These are phyloP conservation scores for Cephonodes hylas DNA, from an alignment of 2,888 invertebrate species.

Conservation along the genomic window DNA sequence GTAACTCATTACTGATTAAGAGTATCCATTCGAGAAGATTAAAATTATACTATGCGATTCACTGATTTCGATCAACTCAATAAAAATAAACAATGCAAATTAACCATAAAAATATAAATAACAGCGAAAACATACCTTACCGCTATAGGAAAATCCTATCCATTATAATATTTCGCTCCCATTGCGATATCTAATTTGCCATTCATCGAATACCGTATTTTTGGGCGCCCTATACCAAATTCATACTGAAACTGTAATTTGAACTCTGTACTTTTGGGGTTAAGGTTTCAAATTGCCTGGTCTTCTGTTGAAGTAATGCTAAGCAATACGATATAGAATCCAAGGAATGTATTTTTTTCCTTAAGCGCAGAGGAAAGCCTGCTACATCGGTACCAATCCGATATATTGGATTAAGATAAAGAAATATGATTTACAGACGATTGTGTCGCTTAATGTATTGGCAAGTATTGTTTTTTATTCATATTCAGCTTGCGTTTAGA, in stretches of 20 bases:
- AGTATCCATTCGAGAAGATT: too few species aligned
- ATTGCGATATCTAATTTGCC: slow-evolving; percentile 64
- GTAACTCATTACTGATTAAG: too few species aligned
- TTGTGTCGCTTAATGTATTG: slow-evolving; percentile 47
- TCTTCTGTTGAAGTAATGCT: slow-evolving; percentile 14
- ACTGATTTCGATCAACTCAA: too few species aligned
- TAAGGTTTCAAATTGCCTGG: slow-evolving; percentile 30
- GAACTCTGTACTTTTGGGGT: slow-evolving; percentile 18
- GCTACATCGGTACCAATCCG: slow-evolving; percentile 52
- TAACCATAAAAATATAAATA: slow-evolving; percentile 20
- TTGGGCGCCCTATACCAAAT: slow-evolving; percentile 34
- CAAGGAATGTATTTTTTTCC: slow-evolving; percentile 40
- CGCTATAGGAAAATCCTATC: slow-evolving; percentile 49
- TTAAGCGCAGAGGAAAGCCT: slow-evolving; percentile 39
- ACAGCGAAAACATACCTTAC: slow-evolving; percentile 28
- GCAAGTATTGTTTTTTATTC: slow-evolving; percentile 7
- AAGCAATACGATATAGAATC: slow-evolving; percentile 54
- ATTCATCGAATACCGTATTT: slow-evolving; percentile 61
- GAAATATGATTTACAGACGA: slow-evolving; percentile 60
- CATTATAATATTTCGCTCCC: slow-evolving; percentile 60
- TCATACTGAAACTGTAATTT: not conserved
- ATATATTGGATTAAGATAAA: slow-evolving; percentile 65
- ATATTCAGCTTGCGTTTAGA: not conserved
- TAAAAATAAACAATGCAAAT: not conserved
- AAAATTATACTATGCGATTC: too few species aligned